Base-by-base conservation (phyloP, 2,888 invertebrate species). In the Sympetrum striolatum region DNA sequence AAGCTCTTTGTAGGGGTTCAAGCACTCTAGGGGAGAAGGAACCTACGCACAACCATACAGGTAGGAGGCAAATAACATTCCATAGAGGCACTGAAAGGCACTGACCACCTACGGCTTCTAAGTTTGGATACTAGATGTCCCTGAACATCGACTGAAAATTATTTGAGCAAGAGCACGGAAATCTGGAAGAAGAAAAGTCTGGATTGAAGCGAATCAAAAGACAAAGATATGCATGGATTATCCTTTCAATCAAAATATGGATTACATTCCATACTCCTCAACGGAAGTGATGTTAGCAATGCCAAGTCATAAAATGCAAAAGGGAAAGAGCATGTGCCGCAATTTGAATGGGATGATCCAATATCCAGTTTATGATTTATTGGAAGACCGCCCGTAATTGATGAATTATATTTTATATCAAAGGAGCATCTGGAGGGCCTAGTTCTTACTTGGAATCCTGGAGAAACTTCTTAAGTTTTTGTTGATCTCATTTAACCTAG, bases 101-200 rank as follows among this genome's bases (percentile, higher is more conserved):
- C 91, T 92, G 91, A 92, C 92, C 91, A 91, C 92, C 91, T 91
- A 90, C 80, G 91, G 91, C 91, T 91, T 91, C 92, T 93, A 93
- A 93, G 93, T 93, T 94, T 94, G 94, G 94, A 94, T 94, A 94
- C 94, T 93, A 94, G 93, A 93, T 93, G 94, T 94, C 93, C 93
- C 93, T 93, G 94, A 94, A 94, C 93, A 94, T 93, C 95, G 95
- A 95, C 95, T 95, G 96, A 96, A 96, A 95, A 96, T 95, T 95
- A 96, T 95, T 95, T 95, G 95, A 95, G 96, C 96, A 95, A 96
- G 96, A 94, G 96, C 95, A 95, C 95, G 96, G 96, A 96, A 96
- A 96, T 96, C 96, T 96, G 96, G 95, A 96, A 96, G 95, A 94
- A 94, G 94, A 94, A 93, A 94, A 94, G 93, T 93, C 93, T 90